Evolutionary conservation across 2,888 invertebrate species (phyloP), one percentile per base, ranked within the genome.

Genomic region (Drosophila paramelanica): DNA sequence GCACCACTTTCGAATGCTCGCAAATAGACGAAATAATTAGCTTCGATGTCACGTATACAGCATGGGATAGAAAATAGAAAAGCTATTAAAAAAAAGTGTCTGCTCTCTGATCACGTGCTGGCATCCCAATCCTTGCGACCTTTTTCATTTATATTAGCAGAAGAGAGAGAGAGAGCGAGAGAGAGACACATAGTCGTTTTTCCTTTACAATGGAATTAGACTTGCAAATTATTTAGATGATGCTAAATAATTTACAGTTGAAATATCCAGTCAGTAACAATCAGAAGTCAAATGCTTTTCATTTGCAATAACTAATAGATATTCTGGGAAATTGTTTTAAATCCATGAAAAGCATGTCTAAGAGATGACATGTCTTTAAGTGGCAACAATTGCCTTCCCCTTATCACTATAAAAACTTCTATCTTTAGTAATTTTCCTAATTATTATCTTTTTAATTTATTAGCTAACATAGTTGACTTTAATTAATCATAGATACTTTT

Each of bases 1-100:
- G 11, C 1, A 0, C 3, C 33, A 6, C 17, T 33, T 57, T 61
- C 23, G 31, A 52, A 11, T 36, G 42, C 46, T 13, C 27, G 23
- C 53, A 55, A 56, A 53, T 76, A 66, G 46, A 46, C 14, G 23
- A 36, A 43, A 69, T 76, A 77, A 74, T 74, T 76, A 66, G 71
- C 60, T 60, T 43, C 39, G 20, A 51, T 76, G 57, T 66, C 73
- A 74, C 77, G 73, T 74, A 64, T 51, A 52, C 23, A 23, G 23
- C 23, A 23, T 4, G 23, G 23, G 23, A 23, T 23, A 23, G 4
- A 4, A 23, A 23, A 23, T 23, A 23, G 23, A 4, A 23, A 23
- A 23, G 23, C 68, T 25, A 17, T 58, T 13, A 4, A 17, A 53
- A 45, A 39, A 17, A 57, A 45, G 43, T 25, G 17, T 17, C 45